Conservation (phyloP, 2,797 vertebrate species). For the Monodelphis domestica region DNA sequence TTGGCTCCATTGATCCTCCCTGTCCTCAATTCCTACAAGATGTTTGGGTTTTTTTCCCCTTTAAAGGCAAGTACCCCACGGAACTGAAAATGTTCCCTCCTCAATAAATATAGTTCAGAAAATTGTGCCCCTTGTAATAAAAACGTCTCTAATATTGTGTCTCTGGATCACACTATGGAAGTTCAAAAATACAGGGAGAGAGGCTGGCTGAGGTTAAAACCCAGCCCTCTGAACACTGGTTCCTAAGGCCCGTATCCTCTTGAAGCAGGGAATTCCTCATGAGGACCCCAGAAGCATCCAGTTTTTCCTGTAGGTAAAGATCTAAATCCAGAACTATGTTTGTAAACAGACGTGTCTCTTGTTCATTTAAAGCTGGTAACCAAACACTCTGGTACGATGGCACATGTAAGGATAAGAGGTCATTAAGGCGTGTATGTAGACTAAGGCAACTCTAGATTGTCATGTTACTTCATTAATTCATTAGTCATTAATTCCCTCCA, state of each 20-base stretch:
- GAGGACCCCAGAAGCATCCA: constrained; percentile 1
- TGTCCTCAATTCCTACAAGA: constrained; percentile 21
- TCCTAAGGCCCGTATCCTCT: background rate
- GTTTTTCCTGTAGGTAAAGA: background rate
- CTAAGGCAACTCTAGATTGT: background rate
- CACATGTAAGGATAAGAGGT: background rate
- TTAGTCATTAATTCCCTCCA: background rate
- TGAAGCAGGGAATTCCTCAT: constrained; percentile 1
- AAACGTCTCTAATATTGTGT: background rate
- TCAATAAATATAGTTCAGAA: constrained; percentile 44
- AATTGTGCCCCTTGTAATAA: constrained; percentile 9
- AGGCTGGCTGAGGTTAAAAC: background rate
- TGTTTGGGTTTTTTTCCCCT: constrained; percentile 9
- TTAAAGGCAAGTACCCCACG: background rate
- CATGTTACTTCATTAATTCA: background rate
- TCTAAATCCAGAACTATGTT: background rate
- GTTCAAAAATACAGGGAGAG: constrained; percentile 4
- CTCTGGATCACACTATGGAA: background rate
- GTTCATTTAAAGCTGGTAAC: constrained; percentile 2
- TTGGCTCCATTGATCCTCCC: background rate
- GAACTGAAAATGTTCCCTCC: constrained; percentile 30
- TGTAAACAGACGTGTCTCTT: constrained; percentile 18
- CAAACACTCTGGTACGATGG: background rate
- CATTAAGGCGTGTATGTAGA: background rate
- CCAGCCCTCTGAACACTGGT: background rate